Base-by-base conservation (phyloP, 2,888 invertebrate genomes). In the Erebia aethiops region DNA sequence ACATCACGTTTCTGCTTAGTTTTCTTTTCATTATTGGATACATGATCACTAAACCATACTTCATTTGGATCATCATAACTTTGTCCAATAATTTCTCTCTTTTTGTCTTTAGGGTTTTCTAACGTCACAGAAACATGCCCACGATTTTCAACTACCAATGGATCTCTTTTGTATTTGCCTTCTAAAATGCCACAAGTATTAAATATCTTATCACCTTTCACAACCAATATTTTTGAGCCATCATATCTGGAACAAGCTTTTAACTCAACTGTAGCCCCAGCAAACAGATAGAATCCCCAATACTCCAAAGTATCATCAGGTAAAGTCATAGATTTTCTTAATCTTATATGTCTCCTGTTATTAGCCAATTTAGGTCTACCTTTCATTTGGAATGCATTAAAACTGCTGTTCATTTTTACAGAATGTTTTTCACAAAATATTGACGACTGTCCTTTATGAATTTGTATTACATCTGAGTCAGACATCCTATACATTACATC, bases 251-350 rank as follows among this genome's bases (percentile, higher is more conserved):
- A 97, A 84, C 97, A 98, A 60, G 96, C 96, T 81, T 96, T 96
- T 35, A 98, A 89, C 76, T 95, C 95, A 2, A 98, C 97, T 13
- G 94, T 95, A 1, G 97, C 97, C 35, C 97, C 97, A 86, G 95
- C 95, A 64, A 97, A 91, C 62, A 98, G 91, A 89, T 96, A 97
- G 88, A 98, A 97, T 2, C 97, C 97, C 97, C 97, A 98, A 86
- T 97, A 98, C 85, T 98, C 97, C 51, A 97, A 88, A 11, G 97
- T 97, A 80, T 97, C 97, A 84, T 97, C 97, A 0, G 97, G 97
- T 74, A 98, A 87, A 2, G 94, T 94, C 96, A 98, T 97, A 8
- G 97, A 97, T 82, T 97, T 97, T 84, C 96, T 96, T 77, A 97
- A 89, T 76, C 95, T 92, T 77, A 97, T 96, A 81, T 97, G 97